These are phyloP conservation scores for Glyptemys insculpta DNA, from an alignment of 2,797 vertebrate species.

Conservation along the genomic window DNA sequence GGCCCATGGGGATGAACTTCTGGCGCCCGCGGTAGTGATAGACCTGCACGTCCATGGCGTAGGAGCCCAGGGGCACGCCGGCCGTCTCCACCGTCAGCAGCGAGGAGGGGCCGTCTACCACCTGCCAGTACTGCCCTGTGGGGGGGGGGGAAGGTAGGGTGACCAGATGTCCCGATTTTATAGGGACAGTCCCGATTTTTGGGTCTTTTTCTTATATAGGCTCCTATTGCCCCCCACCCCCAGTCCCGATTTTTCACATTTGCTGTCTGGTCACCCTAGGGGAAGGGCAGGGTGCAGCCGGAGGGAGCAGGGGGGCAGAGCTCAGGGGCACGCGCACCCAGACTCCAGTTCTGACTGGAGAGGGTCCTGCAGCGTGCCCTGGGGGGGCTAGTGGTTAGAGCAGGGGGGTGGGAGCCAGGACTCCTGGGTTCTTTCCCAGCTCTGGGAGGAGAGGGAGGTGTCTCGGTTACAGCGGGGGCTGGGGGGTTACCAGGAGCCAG, in stretches of 20 bases:
- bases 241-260: too few relatives aligned
- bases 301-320: background rate
- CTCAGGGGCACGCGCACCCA: background rate
- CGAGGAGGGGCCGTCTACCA: slow-evolving; percentile 90
- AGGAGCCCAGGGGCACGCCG: slow-evolving; percentile 87
- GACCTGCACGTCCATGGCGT: slow-evolving; percentile 93
- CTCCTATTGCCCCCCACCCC: too few relatives aligned
- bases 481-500: too few relatives aligned
- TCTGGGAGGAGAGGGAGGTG: too few relatives aligned
- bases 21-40: slow-evolving; percentile 90
- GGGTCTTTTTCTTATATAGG: too few relatives aligned
- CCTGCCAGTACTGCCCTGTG: slow-evolving; percentile 94
- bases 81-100: slow-evolving; percentile 87
- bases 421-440: background rate
- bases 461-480: too few relatives aligned
- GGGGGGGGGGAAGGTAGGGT: too few relatives aligned
- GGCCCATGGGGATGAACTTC: slow-evolving; percentile 92
- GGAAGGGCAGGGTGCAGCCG: background rate
- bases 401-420: background rate
- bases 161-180: too few relatives aligned
- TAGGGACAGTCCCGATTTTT: too few relatives aligned
- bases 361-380: background rate
- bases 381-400: background rate
- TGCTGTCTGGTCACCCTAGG: too few relatives aligned
- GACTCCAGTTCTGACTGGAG: background rate